phyloP scores from a whole-genome alignment of 1,140 invertebrate species.

The Nephila pilipes region DNA sequence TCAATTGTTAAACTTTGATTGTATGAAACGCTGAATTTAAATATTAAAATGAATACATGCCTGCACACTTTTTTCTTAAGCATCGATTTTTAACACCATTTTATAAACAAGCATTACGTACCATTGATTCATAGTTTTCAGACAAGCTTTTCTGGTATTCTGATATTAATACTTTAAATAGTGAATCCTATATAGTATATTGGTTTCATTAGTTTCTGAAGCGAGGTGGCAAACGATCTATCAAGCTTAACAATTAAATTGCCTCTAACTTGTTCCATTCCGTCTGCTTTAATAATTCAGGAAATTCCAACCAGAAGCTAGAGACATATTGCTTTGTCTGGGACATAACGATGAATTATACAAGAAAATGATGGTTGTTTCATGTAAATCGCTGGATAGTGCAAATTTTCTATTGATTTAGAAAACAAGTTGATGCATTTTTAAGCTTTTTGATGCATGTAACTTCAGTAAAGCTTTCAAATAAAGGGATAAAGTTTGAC shows the following conservation, averaged over 20 bases:
- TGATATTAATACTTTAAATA: neutral
- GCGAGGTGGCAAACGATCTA: conserved; percentile 41
- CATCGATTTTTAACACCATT: too few species aligned
- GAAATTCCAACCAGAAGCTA: neutral
- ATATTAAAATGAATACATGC: too few species aligned
- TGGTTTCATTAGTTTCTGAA: conserved; percentile 35
- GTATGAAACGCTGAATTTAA: too few species aligned
- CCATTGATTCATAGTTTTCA: neutral
- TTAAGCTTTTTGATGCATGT: neutral
- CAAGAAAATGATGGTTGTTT: conserved; percentile 35
- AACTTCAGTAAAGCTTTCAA: neutral
- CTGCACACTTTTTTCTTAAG: too few species aligned
- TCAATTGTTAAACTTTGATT: too few species aligned
- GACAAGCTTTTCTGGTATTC: neutral
- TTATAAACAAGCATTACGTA: neutral
- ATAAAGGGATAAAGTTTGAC: neutral
- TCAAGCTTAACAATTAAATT: conserved; percentile 55
- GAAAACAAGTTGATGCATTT: conserved; percentile 13
- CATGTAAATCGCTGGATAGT: conserved; percentile 13
- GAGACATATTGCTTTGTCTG: conserved; percentile 42
- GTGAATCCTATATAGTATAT: neutral
- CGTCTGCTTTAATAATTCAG: conserved; percentile 41
- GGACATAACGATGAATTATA: conserved; percentile 36
- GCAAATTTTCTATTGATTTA: conserved; percentile 37
- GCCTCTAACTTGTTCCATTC: conserved; percentile 12